These are phyloP conservation scores for Apodemia duryi DNA, from an alignment of 2,888 invertebrate species.

Conservation along the genomic window DNA sequence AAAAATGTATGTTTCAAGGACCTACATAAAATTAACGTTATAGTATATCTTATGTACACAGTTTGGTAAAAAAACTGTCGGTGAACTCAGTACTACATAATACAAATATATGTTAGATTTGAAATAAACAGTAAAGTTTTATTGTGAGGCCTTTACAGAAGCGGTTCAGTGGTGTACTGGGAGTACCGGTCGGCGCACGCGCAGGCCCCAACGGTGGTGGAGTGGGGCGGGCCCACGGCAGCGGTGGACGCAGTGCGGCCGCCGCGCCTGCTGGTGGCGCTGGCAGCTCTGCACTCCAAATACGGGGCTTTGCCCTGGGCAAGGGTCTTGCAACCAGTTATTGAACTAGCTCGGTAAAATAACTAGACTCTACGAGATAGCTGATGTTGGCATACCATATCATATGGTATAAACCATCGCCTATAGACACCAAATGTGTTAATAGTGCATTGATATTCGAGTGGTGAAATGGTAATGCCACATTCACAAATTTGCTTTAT, in stretches of 20 bases:
- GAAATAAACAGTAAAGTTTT: neutral
- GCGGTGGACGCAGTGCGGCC: conserved; percentile 28
- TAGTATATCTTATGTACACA: no score
- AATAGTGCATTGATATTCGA: no score
- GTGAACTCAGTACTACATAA: no score
- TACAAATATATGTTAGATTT: neutral
- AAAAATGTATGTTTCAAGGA: no score
- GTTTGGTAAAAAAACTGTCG: no score
- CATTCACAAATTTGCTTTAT: no score
- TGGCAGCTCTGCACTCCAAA: conserved; percentile 53
- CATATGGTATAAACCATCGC: no score
- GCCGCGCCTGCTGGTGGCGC: conserved; percentile 54
- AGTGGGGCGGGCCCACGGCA: conserved; percentile 46
- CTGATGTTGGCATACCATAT: no score
- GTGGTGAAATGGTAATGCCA: no score
- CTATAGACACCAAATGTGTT: no score
- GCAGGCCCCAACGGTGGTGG: conserved; percentile 68
- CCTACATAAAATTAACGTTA: no score
- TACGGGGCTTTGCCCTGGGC: conserved; percentile 55
- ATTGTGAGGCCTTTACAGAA: conserved; percentile 67
- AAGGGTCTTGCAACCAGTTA: conserved; percentile 49
- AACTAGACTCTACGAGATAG: no score
- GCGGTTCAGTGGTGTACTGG: conserved; percentile 86
- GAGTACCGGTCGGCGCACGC: conserved; percentile 78
- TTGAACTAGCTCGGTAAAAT: conserved; percentile 49